Conservation (phyloP, 1,140 invertebrate species). For the Aporrectodea caliginosa region DNA sequence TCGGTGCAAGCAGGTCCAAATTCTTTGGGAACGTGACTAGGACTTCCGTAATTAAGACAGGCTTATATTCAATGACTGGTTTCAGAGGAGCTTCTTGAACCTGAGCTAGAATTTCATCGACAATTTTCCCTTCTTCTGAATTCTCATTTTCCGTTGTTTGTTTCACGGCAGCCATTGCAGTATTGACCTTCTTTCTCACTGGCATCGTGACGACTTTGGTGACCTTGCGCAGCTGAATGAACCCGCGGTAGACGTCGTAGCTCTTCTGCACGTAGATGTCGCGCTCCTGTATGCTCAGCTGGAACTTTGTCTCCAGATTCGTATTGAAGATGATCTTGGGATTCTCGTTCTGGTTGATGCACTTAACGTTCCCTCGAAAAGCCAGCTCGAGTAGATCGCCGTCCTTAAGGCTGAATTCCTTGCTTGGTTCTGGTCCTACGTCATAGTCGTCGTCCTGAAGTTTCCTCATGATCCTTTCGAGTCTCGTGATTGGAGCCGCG, state of each 20-base stretch:
- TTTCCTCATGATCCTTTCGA: slow-evolving; percentile 35
- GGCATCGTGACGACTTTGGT: not conserved
- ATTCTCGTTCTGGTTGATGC: slow-evolving; percentile 10
- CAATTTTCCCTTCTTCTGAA: not conserved
- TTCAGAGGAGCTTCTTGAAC: no score
- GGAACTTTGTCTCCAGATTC: slow-evolving; percentile 37
- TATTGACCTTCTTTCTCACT: not conserved
- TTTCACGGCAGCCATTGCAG: not conserved
- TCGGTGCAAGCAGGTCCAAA: slow-evolving; percentile 7
- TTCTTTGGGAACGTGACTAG: slow-evolving; percentile 17
- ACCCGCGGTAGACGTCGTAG: slow-evolving; percentile 41
- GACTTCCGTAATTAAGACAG: not conserved
- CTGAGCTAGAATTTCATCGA: no score
- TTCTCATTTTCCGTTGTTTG: not conserved
- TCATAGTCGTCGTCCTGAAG: slow-evolving; percentile 43
- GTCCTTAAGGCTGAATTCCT: slow-evolving; percentile 39
- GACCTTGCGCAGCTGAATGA: slow-evolving; percentile 9
- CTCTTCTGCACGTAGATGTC: slow-evolving; percentile 48
- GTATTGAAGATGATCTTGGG: slow-evolving; percentile 43
- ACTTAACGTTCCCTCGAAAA: slow-evolving; percentile 47
- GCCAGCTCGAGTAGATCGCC: slow-evolving; percentile 44
- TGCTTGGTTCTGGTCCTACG: slow-evolving; percentile 40
- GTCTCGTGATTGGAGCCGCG: slow-evolving; percentile 36
- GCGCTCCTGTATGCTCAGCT: slow-evolving; percentile 40
- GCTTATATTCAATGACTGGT: not conserved